phyloP scores from a whole-genome alignment of 2,113 vertebrate species.

The Excalfactoria chinensis region DNA sequence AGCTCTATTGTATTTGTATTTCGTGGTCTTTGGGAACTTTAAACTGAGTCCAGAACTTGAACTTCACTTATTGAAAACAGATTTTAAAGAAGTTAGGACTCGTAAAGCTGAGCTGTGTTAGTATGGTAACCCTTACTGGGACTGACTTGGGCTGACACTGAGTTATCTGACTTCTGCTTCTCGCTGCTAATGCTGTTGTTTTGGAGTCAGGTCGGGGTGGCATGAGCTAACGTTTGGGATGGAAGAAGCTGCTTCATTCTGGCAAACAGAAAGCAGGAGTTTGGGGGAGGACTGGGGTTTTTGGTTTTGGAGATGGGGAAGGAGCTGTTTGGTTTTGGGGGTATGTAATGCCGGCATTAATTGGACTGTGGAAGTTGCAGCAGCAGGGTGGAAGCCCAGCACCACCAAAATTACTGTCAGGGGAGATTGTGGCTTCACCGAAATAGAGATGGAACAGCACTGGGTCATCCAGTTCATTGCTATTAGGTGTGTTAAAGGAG shows the following conservation, averaged over 20 bases:
- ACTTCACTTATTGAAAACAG: not conserved
- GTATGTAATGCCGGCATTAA: not conserved
- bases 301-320: not conserved
- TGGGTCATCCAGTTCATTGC: not conserved
- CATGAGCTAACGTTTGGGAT: rapidly evolving
- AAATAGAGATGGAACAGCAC: not conserved
- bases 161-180: not conserved
- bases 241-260: not conserved
- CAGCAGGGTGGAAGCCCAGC: constrained; percentile 5
- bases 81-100: not conserved
- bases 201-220: not conserved
- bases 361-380: not conserved
- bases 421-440: not conserved
- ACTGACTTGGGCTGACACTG: not conserved
- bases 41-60: not conserved
- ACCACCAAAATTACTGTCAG: not conserved
- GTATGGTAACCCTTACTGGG: not conserved
- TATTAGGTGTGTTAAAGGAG: not conserved
- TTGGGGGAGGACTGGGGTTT: not conserved
- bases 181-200: rapidly evolving
- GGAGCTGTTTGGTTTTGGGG: no score
- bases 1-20: not conserved
- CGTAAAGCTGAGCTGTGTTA: not conserved
- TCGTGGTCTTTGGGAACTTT: not conserved
- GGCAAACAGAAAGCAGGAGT: not conserved